A percentile compares a stretch with the other conserved stretches of the same genome.
Conservation (phyloP, 2,888 invertebrate species). For the Calliopum simillimum region DNA sequence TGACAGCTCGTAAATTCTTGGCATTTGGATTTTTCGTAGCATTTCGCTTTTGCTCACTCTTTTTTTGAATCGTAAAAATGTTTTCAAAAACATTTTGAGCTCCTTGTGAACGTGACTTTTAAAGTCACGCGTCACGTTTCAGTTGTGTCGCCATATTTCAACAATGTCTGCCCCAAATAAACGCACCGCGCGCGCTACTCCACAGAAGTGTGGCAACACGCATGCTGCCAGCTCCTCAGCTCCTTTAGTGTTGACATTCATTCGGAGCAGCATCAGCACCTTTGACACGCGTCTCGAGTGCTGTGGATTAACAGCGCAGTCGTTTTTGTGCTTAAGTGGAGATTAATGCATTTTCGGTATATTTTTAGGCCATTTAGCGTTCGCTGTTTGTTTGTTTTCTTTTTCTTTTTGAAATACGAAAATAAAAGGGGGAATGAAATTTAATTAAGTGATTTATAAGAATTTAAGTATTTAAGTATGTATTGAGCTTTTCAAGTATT, state of each 20-base stretch:
- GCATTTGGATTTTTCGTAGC: background rate
- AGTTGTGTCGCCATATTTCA: conserved; percentile 49
- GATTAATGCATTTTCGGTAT: background rate
- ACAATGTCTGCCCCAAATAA: conserved; percentile 30
- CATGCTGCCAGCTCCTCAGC: background rate
- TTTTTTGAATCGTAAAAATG: conserved; percentile 23
- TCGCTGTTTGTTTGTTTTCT: background rate
- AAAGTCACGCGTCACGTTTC: conserved; percentile 45
- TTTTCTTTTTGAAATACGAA: background rate
- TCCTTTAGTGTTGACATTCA: background rate
- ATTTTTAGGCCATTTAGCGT: background rate
- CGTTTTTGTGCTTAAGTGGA: background rate
- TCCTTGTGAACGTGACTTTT: conserved; percentile 48
- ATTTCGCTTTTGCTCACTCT: background rate
- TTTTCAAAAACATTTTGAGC: background rate
- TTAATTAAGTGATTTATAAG: conserved; percentile 15
- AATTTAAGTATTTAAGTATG: conserved; percentile 11
- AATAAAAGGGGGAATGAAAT: background rate
- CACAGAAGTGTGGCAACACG: conserved; percentile 17
- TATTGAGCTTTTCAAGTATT: no score
- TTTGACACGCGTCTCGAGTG: conserved; percentile 28
- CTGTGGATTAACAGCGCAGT: conserved; percentile 1
- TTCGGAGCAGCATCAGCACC: background rate
- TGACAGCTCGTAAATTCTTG: conserved; percentile 19
- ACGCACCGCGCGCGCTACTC: background rate